A percentile compares a stretch with the other conserved stretches of the same genome.
Conservation (phyloP, 2,797 vertebrate genomes). For the Neostethus bicornis region DNA sequence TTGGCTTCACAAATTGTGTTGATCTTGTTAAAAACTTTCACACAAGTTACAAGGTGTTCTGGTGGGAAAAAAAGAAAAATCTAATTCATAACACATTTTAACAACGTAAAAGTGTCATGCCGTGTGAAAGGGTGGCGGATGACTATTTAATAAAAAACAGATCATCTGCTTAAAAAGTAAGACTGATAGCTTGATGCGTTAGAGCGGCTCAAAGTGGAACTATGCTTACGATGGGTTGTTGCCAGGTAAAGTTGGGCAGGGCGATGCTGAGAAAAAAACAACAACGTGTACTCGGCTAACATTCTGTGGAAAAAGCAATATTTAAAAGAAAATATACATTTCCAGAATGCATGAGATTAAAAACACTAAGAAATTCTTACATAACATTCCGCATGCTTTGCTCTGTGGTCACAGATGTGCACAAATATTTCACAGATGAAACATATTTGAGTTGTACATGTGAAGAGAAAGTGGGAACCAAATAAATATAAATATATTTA, state of each 20-base stretch:
- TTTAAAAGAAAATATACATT: conserved; percentile 3
- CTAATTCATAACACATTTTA: not conserved
- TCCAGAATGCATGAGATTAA: not conserved
- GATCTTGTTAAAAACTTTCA: not conserved
- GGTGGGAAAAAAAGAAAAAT: not conserved
- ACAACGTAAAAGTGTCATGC: not conserved
- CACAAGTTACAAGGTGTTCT: not conserved
- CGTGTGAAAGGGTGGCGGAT: not conserved
- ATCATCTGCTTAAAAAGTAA: not conserved
- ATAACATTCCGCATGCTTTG: not conserved
- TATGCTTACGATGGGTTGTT: conserved; percentile 5
- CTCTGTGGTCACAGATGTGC: not conserved
- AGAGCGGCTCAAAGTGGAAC: not conserved
- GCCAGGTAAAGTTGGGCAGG: not conserved
- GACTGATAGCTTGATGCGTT: not conserved
- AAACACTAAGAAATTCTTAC: not conserved
- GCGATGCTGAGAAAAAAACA: not conserved
- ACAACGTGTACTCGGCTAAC: not conserved
- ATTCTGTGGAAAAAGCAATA: not conserved
- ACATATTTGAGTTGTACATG: not conserved
- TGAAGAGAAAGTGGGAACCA: not conserved
- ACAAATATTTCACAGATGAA: conserved; percentile 1
- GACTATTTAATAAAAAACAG: not conserved
- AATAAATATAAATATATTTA: not conserved
- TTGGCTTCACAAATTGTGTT: not conserved